Conservation (phyloP, 2,797 vertebrate species). For the Galagoides demidoff region DNA sequence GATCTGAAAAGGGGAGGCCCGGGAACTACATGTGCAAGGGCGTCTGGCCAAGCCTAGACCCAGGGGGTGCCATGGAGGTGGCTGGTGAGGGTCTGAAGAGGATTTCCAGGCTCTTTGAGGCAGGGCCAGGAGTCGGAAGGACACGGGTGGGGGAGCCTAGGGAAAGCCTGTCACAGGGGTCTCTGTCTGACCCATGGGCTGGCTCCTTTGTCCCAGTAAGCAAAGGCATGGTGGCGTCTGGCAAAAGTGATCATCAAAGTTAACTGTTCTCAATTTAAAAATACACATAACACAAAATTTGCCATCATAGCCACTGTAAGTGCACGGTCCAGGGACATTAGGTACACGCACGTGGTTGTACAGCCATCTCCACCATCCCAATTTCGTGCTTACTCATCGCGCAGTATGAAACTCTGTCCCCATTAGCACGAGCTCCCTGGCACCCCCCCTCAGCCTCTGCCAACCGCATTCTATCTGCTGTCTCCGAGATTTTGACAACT, state of each 20-base stretch:
- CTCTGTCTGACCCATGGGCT: not conserved
- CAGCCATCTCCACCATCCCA: fast-evolving
- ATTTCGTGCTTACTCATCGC: not conserved
- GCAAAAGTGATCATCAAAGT: not conserved
- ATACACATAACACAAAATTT: not conserved
- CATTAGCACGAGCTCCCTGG: fast-evolving
- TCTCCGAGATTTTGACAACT: fast-evolving
- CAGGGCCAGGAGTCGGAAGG: not conserved
- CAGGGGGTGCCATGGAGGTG: not conserved
- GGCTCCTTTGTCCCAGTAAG: not conserved
- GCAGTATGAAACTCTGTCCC: not conserved
- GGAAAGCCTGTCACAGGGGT: too few relatives aligned
- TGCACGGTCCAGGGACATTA: fast-evolving
- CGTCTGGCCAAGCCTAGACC: not conserved
- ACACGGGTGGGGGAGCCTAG: too few relatives aligned
- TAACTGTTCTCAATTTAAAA: not conserved
- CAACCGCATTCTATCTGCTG: not conserved
- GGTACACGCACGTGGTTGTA: fast-evolving
- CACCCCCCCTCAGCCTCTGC: too few relatives aligned
- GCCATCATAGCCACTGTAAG: not conserved
- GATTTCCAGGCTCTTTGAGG: not conserved
- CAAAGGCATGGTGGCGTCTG: not conserved
- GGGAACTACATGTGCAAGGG: fast-evolving
- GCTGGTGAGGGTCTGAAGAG: not conserved
- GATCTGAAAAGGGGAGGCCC: fast-evolving